Base-by-base conservation (phyloP, 2,113 vertebrate species). In the Gambusia holbrooki region DNA sequence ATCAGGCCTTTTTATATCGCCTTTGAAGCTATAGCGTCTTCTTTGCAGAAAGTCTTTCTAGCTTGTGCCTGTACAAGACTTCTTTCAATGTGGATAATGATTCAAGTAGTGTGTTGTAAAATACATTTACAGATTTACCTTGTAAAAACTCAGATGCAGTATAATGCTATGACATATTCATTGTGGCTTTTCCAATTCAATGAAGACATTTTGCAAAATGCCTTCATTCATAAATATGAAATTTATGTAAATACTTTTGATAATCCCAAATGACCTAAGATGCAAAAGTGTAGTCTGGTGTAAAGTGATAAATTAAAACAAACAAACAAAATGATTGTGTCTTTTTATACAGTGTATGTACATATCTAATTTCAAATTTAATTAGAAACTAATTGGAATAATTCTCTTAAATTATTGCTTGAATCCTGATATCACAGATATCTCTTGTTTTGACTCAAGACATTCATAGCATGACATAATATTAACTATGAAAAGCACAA, bases 391-490 rank as follows among this genome's bases (percentile, higher is more conserved):
- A 87, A 87, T 82, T 90, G 69, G 79, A 29, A 64, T 29, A 77
- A 76, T 80, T 81, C 60, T 73, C 6, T 68, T 65, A 61, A 69
- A 28, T 66, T 65, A 74, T 32, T 51, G 40, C 5, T 62, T 74
- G 54, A 67, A 70, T 42, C 14, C 51, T 81, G 28, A 75, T 68
- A 81, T 87, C 81, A 69, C 45, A 87, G 40, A 76, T 71, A 28
- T 80, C 81, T 89, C 93, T 92, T 93, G 88, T 93, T 94, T 93
- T 94, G 93, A 93, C 94, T 94, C 94, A 92, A 92, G 82, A 81
- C 79, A 90, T 88, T 89, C 67, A 86, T 77, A 91, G 91, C 89
- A 94, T 91, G 91, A 91, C 76, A 91, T 91, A 74, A 83, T 93
- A 83, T 91, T 87, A 79, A 67, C 90, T 87, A 84, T 84, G 87